Percentiles rank a stretch among this genome's conserved stretches.
Conservation (phyloP, 2,797 vertebrate genomes). For the Anguilla marmorata region DNA sequence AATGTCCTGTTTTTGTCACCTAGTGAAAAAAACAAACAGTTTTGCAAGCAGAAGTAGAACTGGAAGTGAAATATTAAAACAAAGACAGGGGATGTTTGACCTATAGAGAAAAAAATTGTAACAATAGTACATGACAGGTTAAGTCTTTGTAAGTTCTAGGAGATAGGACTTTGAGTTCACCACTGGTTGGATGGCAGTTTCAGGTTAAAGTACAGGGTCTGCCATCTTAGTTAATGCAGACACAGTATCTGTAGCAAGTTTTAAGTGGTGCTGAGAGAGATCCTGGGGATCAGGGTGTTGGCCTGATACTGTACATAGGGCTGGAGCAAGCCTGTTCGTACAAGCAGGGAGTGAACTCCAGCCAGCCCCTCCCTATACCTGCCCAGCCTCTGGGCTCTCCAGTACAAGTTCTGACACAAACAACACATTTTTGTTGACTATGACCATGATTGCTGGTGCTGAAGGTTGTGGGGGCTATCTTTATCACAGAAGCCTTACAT, state of each 20-base stretch:
- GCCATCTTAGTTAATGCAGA: not conserved
- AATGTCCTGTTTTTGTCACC: not conserved
- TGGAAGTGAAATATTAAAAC: not conserved
- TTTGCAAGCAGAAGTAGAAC: not conserved
- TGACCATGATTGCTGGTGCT: not conserved
- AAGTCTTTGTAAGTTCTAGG: not conserved
- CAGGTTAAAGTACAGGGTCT: no score
- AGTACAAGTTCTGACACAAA: not conserved
- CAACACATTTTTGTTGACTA: slow-evolving; percentile 3
- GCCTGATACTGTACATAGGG: not conserved
- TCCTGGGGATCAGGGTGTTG: not conserved
- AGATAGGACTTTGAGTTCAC: no score
- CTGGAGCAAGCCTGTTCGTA: not conserved
- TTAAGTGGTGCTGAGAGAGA: not conserved
- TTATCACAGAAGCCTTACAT: not conserved
- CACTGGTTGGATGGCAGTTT: no score
- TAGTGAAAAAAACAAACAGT: not conserved
- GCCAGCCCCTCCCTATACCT: not conserved
- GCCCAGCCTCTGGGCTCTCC: not conserved
- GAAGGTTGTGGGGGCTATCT: not conserved
- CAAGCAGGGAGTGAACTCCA: slow-evolving; percentile 6
- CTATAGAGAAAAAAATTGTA: not conserved
- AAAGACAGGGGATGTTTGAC: not conserved
- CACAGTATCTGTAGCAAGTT: not conserved
- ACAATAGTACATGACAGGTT: not conserved